Conservation (phyloP, 2,888 invertebrate species). For the Eupithecia inturbata region DNA sequence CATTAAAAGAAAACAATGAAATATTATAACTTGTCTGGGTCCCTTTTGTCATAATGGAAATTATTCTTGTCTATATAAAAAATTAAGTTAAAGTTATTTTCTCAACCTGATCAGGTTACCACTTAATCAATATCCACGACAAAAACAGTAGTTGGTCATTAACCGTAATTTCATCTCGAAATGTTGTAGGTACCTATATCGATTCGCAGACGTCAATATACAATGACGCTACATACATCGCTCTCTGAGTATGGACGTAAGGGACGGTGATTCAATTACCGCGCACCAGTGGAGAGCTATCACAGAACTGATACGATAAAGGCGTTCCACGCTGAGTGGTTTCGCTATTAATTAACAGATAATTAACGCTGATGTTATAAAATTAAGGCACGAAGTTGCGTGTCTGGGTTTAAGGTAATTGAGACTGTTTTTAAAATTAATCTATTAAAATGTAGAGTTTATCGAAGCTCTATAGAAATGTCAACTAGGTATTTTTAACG, state of each 20-base stretch:
- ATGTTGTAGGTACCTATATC: not conserved
- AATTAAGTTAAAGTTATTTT: too few relatives aligned
- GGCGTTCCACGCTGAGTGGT: slow-evolving; percentile 46
- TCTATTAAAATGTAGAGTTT: not conserved
- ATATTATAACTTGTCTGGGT: not conserved
- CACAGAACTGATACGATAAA: slow-evolving; percentile 46
- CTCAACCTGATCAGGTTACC: not conserved
- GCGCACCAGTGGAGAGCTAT: slow-evolving; percentile 48
- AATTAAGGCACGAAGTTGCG: slow-evolving; percentile 24
- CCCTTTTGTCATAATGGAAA: too few relatives aligned
- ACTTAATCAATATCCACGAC: not conserved
- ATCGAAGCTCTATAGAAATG: not conserved
- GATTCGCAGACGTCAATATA: slow-evolving; percentile 3
- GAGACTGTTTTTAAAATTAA: slow-evolving; percentile 7
- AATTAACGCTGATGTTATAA: slow-evolving; percentile 49
- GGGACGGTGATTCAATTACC: slow-evolving; percentile 46
- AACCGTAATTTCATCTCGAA: not conserved
- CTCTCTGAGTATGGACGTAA: slow-evolving; percentile 42
- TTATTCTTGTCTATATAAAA: too few relatives aligned
- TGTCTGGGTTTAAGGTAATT: slow-evolving; percentile 3
- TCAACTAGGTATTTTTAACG: not conserved
- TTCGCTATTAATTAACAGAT: slow-evolving; percentile 60
- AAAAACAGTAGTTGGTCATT: not conserved
- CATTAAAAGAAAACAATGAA: not conserved
- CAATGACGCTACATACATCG: slow-evolving; percentile 42